Base-by-base conservation (phyloP, 2,797 vertebrate species). In the Malurus leucopterus region DNA sequence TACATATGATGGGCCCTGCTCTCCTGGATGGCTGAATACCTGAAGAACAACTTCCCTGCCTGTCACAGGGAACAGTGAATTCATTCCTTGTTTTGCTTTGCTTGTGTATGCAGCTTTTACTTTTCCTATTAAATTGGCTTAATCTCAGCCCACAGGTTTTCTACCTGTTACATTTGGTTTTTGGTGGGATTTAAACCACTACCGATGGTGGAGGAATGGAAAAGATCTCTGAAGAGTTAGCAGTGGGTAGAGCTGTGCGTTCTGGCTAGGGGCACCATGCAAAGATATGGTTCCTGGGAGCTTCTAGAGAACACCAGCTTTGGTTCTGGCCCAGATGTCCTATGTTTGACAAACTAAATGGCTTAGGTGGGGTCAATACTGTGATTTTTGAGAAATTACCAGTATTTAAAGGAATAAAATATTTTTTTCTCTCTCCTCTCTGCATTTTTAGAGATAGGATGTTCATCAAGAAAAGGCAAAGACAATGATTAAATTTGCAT, bases 1-100 rank as follows among this genome's bases (percentile, higher is more conserved):
- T 4, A 58, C 10, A 4, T 0, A 0, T 32, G 50, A n/a, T 54
- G 17, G 6, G 8, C 13, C 17, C 59, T 54, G 49, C 16, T 47
- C 8, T 71, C 29, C 20, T 29, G 34, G 29, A 29, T 47, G 29
- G 18, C 49, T 62, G 3, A 1, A 18, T 23, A 32, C 29, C 23
- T n/a, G n/a, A n/a, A n/a, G n/a, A n/a, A n/a, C n/a, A n/a, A n/a
- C n/a, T n/a, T n/a, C n/a, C n/a, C n/a, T 46, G 34, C 24, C 24
- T 54, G 32, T 24, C 13, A 11, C 29, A 29, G 24, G 41, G 40
- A 62, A 10, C 29, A 38, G 6, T 54, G 49, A 54, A 40, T 62
- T 46, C 1, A 32, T 40, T 63, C 34, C 20, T 63, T 29, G 23
- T 29, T 81, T 71, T 46, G 16, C 16, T 63, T 71, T 54, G 13